Percentiles rank a stretch among this genome's conserved stretches.
These are phyloP conservation scores for Drosophila nasuta DNA, from an alignment of 1,140 invertebrate species.

Conservation along the genomic window DNA sequence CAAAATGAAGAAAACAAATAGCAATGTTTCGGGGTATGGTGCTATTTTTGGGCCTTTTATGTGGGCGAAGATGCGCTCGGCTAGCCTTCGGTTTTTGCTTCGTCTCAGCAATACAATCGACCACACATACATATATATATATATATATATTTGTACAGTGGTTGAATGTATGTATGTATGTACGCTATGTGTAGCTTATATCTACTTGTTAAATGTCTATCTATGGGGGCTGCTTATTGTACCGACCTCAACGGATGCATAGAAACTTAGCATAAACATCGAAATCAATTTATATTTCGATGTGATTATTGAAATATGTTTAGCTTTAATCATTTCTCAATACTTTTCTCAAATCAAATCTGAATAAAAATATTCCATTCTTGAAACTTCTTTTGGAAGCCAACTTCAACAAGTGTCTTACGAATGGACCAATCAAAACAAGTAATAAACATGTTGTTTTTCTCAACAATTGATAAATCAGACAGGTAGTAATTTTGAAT, in stretches of 20 bases:
- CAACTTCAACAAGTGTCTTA: too few relatives aligned
- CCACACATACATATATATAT: conserved; percentile 8
- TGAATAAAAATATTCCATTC: too few relatives aligned
- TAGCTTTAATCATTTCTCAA: background rate
- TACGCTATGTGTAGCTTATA: conserved; percentile 26
- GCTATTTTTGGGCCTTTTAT: conserved; percentile 72
- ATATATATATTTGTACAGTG: background rate
- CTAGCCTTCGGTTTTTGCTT: conserved; percentile 61
- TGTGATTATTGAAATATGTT: background rate
- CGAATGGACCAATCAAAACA: too few relatives aligned
- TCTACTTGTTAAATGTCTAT: conserved; percentile 35
- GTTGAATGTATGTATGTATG: conserved; percentile 5
- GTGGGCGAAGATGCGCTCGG: conserved; percentile 70
- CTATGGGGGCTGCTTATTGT: conserved; percentile 32
- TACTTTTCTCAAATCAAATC: too few relatives aligned
- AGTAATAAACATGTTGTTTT: too few relatives aligned
- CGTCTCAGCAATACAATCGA: conserved; percentile 23
- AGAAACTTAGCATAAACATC: conserved; percentile 23
- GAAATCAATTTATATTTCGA: background rate
- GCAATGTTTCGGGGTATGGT: conserved; percentile 70
- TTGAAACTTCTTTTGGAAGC: too few relatives aligned
- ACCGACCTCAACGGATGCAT: conserved; percentile 27
- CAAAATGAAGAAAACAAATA: conserved; percentile 73
- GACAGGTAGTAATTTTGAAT: too few relatives aligned
- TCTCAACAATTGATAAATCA: too few relatives aligned